Percentiles rank a stretch among this genome's conserved stretches.
phyloP scores from a whole-genome alignment of 2,113 vertebrate species.

The Charina bottae region DNA sequence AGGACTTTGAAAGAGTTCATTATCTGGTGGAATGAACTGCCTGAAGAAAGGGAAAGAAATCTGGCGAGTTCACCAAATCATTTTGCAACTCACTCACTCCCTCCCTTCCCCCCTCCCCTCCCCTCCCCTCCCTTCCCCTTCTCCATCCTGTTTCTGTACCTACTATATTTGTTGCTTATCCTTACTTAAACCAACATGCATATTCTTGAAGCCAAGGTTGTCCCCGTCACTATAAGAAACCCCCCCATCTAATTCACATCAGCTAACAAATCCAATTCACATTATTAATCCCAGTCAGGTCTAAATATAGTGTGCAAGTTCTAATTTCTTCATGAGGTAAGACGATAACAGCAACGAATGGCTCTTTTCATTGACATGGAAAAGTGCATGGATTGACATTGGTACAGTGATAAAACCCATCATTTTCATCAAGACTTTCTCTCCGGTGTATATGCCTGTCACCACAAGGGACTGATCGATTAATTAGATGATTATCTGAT shows the following conservation, averaged over 20 bases:
- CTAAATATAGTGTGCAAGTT: background rate
- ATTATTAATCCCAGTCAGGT: background rate
- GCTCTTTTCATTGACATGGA: background rate
- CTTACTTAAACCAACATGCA: background rate
- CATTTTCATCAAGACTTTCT: background rate
- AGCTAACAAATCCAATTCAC: background rate
- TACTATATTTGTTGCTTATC: background rate
- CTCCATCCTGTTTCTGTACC: background rate
- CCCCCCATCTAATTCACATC: background rate
- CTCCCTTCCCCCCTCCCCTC: too few relatives aligned
- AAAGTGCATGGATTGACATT: background rate
- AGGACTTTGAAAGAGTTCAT: conserved; percentile 19
- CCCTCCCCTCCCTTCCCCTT: too few relatives aligned
- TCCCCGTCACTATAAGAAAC: background rate
- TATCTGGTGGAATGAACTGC: background rate
- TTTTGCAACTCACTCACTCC: too few relatives aligned
- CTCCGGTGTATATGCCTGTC: background rate
- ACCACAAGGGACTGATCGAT: background rate
- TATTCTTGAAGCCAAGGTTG: background rate
- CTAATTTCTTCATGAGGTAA: background rate
- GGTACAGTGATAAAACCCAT: background rate
- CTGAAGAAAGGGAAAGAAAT: background rate
- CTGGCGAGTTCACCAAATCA: background rate
- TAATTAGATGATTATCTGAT: background rate
- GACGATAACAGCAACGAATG: background rate